A percentile compares a stretch with the other conserved stretches of the same genome.
Evolutionary conservation across 2,888 invertebrate species (phyloP).

Genomic region (Troides helena): DNA sequence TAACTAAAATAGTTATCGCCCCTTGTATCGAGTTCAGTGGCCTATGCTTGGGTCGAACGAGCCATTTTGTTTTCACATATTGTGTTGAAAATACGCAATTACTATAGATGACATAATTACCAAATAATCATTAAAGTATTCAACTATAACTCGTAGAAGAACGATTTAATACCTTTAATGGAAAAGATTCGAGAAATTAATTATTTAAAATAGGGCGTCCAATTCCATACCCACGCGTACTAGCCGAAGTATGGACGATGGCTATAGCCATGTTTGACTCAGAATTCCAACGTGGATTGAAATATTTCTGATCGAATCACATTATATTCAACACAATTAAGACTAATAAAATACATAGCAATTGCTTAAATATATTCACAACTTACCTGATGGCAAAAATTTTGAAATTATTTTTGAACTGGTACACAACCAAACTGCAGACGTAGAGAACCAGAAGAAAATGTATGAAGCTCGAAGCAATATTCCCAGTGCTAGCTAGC

Average conservation of each 20-base stretch:
- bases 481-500: constrained; percentile 76
- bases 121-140: constrained; percentile 67
- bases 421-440: constrained; percentile 79
- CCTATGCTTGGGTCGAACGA: constrained; percentile 77
- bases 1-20: constrained; percentile 64
- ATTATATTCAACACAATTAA: constrained; percentile 54
- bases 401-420: constrained; percentile 79
- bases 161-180: constrained; percentile 67
- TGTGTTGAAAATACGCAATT: constrained; percentile 78
- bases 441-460: constrained; percentile 80
- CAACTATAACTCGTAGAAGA: constrained; percentile 74
- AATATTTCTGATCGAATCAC: constrained; percentile 59
- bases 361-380: constrained; percentile 62
- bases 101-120: constrained; percentile 69
- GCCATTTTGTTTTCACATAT: constrained; percentile 81
- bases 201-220: constrained; percentile 75
- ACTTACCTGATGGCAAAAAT: constrained; percentile 80
- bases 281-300: constrained; percentile 78
- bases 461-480: constrained; percentile 80
- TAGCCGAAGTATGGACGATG: constrained; percentile 74
- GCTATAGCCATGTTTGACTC: constrained; percentile 79
- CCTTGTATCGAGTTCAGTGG: constrained; percentile 77
- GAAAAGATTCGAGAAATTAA: constrained; percentile 78
- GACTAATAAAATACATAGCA: constrained; percentile 57
- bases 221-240: constrained; percentile 76